A percentile compares a stretch with the other conserved stretches of the same genome.
phyloP scores from a whole-genome alignment of 2,888 invertebrate species.

The Galerucella pusilla region DNA sequence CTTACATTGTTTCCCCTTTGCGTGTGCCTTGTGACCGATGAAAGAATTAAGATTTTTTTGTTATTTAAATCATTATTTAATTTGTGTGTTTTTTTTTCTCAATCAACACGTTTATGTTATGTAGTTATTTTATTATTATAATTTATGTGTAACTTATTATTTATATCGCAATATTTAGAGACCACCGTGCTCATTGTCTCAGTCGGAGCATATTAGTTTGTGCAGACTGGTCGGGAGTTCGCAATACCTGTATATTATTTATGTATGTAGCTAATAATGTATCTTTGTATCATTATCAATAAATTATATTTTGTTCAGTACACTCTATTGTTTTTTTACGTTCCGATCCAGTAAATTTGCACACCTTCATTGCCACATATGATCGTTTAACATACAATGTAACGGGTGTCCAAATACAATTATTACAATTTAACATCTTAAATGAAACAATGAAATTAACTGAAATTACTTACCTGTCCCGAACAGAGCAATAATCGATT shows the following conservation, averaged over 20 bases:
- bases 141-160: slow-evolving; percentile 68
- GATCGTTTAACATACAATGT: too few relatives aligned
- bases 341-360: slow-evolving; percentile 27
- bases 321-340: slow-evolving; percentile 21
- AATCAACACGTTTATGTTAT: slow-evolving; percentile 65
- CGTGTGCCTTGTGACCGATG: slow-evolving; percentile 62
- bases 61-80: slow-evolving; percentile 67
- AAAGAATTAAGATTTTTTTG: slow-evolving; percentile 63
- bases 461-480: too few relatives aligned
- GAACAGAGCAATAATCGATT: too few relatives aligned
- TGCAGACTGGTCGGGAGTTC: slow-evolving; percentile 50
- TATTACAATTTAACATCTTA: too few relatives aligned
- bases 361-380: neutral
- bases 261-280: slow-evolving; percentile 64
- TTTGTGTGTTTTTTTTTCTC: slow-evolving; percentile 62
- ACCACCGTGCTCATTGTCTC: slow-evolving; percentile 61
- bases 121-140: slow-evolving; percentile 66
- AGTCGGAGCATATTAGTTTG: slow-evolving; percentile 39
- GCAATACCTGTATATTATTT: slow-evolving; percentile 65
- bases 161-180: slow-evolving; percentile 64
- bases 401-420: too few relatives aligned
- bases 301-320: slow-evolving; percentile 66
- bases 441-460: too few relatives aligned
- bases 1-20: slow-evolving; percentile 57
- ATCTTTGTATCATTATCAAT: slow-evolving; percentile 65